These are phyloP conservation scores for Falco punctatus DNA, from an alignment of 2,113 vertebrate species.

Conservation along the genomic window DNA sequence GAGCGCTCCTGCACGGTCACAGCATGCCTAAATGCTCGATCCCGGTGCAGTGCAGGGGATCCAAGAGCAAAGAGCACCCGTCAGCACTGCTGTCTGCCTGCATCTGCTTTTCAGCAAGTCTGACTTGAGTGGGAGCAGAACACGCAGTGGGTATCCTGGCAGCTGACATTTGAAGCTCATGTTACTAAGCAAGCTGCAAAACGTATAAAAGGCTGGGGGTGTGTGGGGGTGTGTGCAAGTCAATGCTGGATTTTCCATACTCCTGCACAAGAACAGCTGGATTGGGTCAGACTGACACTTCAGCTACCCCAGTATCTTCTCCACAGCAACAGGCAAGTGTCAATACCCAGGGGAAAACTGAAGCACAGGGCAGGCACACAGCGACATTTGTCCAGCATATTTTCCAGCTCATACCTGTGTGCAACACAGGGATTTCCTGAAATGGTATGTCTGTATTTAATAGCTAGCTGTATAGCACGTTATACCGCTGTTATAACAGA, in stretches of 20 bases:
- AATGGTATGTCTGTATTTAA: fast-evolving
- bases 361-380: not conserved
- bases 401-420: not conserved
- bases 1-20: fast-evolving
- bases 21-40: not conserved
- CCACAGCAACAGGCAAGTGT: not conserved
- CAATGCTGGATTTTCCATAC: not conserved
- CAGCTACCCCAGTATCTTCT: not conserved
- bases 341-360: not conserved
- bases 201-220: not conserved
- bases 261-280: not conserved
- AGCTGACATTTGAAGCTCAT: slow-evolving; percentile 20
- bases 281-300: not conserved
- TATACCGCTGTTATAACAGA: not conserved
- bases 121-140: not conserved
- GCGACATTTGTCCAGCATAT: not conserved
- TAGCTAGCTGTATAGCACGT: not conserved
- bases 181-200: not conserved
- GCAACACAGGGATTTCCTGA: not conserved
- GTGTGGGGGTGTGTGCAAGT: too few relatives aligned
- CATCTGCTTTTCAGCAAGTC: not conserved
- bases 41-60: fast-evolving
- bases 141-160: not conserved
- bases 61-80: not conserved
- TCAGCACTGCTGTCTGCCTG: not conserved